phyloP scores from a whole-genome alignment of 2,888 invertebrate species.

The Odontocerum albicorne region DNA sequence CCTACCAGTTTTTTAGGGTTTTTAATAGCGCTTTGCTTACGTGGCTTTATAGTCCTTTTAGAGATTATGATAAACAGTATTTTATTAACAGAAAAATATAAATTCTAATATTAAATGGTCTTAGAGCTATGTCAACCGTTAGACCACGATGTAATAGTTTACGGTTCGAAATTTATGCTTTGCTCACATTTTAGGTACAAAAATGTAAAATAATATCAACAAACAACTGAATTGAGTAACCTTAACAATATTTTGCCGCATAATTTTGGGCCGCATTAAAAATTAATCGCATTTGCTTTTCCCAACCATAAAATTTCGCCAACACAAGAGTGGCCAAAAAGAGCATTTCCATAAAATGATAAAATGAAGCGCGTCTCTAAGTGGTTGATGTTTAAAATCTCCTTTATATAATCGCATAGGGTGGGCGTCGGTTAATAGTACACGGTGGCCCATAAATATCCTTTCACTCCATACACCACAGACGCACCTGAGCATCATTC shows the following conservation, averaged over 20 bases:
- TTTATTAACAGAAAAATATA: no score
- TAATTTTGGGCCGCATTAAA: not conserved
- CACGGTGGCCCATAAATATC: constrained; percentile 35
- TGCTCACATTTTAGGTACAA: no score
- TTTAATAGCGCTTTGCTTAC: no score
- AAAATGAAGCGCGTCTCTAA: constrained; percentile 19
- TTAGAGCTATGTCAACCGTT: no score
- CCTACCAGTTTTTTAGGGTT: no score
- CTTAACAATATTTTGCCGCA: not conserved
- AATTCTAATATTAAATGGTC: no score
- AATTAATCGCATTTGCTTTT: not conserved
- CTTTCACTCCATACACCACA: constrained; percentile 33
- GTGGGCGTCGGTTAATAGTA: constrained; percentile 17
- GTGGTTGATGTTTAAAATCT: constrained; percentile 24
- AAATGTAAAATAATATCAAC: no score
- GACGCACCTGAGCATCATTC: constrained; percentile 36
- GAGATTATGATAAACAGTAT: no score
- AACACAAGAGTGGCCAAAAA: constrained; percentile 14
- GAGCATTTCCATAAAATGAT: constrained; percentile 13
- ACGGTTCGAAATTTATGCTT: no score
- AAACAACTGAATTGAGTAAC: no score
- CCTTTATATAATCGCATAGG: constrained; percentile 4
- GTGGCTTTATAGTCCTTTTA: no score
- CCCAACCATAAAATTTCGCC: constrained; percentile 1
- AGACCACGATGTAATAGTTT: no score